Evolutionary conservation across 1,140 invertebrate species (phyloP), one percentile per base, ranked within the genome.

Genomic region (Trichonephila inaurata): DNA sequence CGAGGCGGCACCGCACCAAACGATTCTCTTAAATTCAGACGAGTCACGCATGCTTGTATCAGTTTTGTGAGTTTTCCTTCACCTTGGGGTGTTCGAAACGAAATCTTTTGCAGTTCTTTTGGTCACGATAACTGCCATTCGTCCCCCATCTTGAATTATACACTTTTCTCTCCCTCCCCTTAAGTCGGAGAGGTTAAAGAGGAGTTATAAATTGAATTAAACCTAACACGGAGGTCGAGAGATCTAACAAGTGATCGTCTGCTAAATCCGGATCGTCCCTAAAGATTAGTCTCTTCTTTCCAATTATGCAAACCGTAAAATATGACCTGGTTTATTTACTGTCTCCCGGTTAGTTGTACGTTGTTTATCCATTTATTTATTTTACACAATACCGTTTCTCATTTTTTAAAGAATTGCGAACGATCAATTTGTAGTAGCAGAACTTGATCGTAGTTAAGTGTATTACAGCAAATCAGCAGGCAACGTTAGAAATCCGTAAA

Each of bases 141-240:
- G 19, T 24, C 51, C 61, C 81, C 81, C 60, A n/a, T 24, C 28
- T 33, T n/a, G 51, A 7, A 51, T 51, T 51, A 51, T 51, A 40
- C 5, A 6, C 40, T 40, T 40, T 40, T 40, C 33, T 7, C 16
- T 6, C 19, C 64, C 12, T 19, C 3, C 44, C 61, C n/a, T 60
- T 16, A n/a, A 19, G 40, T 19, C 33, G 64, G 12, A 28, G 58
- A 90, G 69, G 89, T 61, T 64, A 87, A 64, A 72, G 87, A 51
- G 87, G 61, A 89, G 64, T 64, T 83, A 83, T 91, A 91, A 91
- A 91, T 85, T 64, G 90, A 91, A 91, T 91, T 83, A 83, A 91
- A 77, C 77, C 90, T 21, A 82, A 60, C 72, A 81, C n/a, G 87
- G 89, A 81, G 89, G 69, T 64, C 33, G 33, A 77, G 10, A 83